Percentiles rank a stretch among this genome's conserved stretches.
Evolutionary conservation across 1,140 invertebrate genomes (phyloP).

Genomic region (Pseudomyrmex flavicornis): DNA sequence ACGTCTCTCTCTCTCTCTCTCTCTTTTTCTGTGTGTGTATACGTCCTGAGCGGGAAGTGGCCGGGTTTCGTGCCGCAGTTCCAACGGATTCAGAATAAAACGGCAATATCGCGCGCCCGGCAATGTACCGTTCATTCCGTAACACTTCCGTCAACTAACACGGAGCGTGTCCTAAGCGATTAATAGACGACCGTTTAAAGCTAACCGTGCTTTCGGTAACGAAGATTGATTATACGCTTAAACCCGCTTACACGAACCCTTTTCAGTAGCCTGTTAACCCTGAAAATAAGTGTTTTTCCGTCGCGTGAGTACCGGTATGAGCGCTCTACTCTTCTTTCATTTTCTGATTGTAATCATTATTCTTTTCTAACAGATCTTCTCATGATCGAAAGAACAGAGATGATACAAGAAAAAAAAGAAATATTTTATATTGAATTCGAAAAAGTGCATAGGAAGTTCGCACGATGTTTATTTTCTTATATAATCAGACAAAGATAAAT

Average conservation of each 20-base stretch:
- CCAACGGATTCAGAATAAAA: constrained; percentile 48
- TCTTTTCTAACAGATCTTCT: neutral
- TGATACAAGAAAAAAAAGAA: too few species aligned
- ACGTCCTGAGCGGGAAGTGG: constrained; percentile 37
- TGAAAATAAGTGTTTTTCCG: constrained; percentile 1
- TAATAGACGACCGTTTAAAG: constrained; percentile 53
- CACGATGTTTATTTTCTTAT: too few species aligned
- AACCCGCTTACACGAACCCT: constrained; percentile 16
- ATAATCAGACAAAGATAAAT: too few species aligned
- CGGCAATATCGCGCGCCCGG: constrained; percentile 34
- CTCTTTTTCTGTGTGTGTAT: neutral
- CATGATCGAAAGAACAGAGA: too few species aligned
- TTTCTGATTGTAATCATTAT: neutral
- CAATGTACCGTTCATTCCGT: constrained; percentile 45
- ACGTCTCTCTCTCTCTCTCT: too few species aligned
- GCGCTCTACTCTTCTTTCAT: neutral
- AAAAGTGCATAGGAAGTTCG: too few species aligned
- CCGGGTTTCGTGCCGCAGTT: constrained; percentile 34
- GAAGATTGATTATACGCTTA: constrained; percentile 56
- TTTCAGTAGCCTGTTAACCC: constrained; percentile 21
- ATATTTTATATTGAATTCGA: too few species aligned
- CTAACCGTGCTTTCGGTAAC: constrained; percentile 33
- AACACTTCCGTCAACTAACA: constrained; percentile 55
- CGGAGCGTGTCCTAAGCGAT: constrained; percentile 50
- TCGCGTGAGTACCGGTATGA: too few species aligned